Evolutionary conservation across 2,888 invertebrate species (phyloP), one percentile per base, ranked within the genome.

Genomic region (Mythimna loreyi): DNA sequence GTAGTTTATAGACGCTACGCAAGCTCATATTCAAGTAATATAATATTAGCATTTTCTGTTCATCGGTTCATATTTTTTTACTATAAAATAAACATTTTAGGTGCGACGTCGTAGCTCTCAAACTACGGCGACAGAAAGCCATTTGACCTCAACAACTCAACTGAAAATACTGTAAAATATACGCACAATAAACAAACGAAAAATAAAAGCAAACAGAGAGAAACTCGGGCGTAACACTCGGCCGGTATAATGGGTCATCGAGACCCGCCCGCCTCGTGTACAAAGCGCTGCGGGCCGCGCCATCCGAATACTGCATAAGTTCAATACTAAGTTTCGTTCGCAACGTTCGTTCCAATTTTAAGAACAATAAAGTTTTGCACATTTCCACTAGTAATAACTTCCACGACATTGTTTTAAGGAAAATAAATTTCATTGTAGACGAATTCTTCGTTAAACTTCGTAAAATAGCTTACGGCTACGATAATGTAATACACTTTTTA

Each of bases 331-430:
- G 53, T 75, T 78, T 47, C 3, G 59, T 49, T 75, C 45, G 13
- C 28, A 40, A 45, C 49, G 30, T 53, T 61, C 57, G 73, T 66
- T 78, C 13, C 50, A 56, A 60, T 78, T 78, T 77, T 59, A 77
- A 71, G 63, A 72, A 66, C 66, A 66, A 55, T 75, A 72, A 61
- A 75, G 28, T 80, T 75, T 62, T 58, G 53, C 40, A 40, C 74
- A 28, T 50, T 74, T 63, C 53, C 43, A 50, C 47, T 19, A 52
- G 40, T 36, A 64, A 59, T n/a, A 61, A 49, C 66, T 75, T 61
- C n/a, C 23, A 45, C 36, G 59, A 72, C 23, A 55, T 33, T 66
- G 50, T 78, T 65, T 58, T 55, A 40, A 47, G n/a, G 25, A 21
- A 56, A 68, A 56, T 16, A 28, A 19, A 50, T 61, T 60, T 59